Evolutionary conservation across 1,140 invertebrate genomes (phyloP).

Genomic region (Magallana gigas): DNA sequence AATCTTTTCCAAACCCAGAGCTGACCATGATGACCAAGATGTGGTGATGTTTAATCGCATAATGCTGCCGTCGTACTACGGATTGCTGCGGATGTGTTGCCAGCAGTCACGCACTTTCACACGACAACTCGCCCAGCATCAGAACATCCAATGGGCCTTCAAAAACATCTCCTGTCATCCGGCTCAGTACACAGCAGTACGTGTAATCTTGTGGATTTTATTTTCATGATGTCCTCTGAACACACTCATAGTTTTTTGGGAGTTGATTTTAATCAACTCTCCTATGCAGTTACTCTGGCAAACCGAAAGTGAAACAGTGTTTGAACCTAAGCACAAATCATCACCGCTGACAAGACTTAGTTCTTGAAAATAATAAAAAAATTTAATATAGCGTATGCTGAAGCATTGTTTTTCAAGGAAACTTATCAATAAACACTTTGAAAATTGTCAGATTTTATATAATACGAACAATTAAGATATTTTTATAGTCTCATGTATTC

Average conservation of each 20-base stretch:
- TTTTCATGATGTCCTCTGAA: not conserved
- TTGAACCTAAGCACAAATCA: too few species aligned
- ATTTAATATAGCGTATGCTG: too few species aligned
- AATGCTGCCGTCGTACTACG: conserved; percentile 97
- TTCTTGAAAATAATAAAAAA: too few species aligned
- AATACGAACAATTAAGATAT: too few species aligned
- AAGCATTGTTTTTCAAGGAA: too few species aligned
- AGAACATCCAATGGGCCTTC: conserved; percentile 97
- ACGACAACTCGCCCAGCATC: conserved; percentile 91
- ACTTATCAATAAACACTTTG: too few species aligned
- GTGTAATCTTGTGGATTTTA: conserved; percentile 49
- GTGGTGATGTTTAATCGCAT: conserved; percentile 94
- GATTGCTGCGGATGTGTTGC: conserved; percentile 92
- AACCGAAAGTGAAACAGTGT: too few species aligned
- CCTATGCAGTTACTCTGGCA: too few species aligned
- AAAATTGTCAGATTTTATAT: too few species aligned
- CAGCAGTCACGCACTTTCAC: conserved; percentile 91
- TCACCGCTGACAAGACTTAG: too few species aligned
- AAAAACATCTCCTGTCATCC: conserved; percentile 96
- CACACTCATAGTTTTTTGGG: not conserved
- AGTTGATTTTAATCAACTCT: too few species aligned
- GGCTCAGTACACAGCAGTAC: conserved; percentile 91
- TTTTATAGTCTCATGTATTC: too few species aligned
- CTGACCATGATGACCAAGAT: conserved; percentile 96
- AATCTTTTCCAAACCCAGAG: conserved; percentile 76